These are phyloP conservation scores for Scaptomyza tumidula DNA, from an alignment of 2,888 invertebrate species.

Conservation along the genomic window DNA sequence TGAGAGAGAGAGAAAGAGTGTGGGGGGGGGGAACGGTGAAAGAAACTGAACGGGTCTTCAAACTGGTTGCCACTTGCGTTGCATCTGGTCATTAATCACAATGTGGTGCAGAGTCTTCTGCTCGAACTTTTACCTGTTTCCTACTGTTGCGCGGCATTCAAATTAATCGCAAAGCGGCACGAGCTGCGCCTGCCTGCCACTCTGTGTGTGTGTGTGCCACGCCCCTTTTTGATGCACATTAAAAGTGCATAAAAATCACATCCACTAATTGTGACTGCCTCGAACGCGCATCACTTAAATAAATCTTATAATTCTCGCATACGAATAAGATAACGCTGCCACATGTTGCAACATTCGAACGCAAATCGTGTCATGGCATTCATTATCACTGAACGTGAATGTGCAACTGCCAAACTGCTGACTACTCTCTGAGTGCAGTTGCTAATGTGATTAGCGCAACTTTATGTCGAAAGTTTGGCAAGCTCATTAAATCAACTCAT, in stretches of 20 bases:
- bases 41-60: constrained; percentile 48
- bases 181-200: constrained; percentile 4
- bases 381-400: constrained; percentile 42
- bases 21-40: not conserved
- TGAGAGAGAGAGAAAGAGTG: not conserved
- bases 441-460: constrained; percentile 58
- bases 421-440: constrained; percentile 12
- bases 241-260: constrained; percentile 59
- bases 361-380: constrained; percentile 53
- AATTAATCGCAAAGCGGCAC: constrained; percentile 63
- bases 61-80: constrained; percentile 73
- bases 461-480: constrained; percentile 38
- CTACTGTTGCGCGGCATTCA: constrained; percentile 38
- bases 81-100: constrained; percentile 71
- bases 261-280: constrained; percentile 52
- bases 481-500: constrained; percentile 25
- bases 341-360: constrained; percentile 16
- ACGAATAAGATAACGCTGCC: constrained; percentile 10
- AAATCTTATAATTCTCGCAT: constrained; percentile 13
- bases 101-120: constrained; percentile 55
- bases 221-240: constrained; percentile 41
- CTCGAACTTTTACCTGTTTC: constrained; percentile 28
- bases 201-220: constrained; percentile 16
- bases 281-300: constrained; percentile 29
- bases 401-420: constrained; percentile 18